These are phyloP conservation scores for Oreochromis aureus DNA, from an alignment of 2,113 vertebrate species.

Conservation along the genomic window DNA sequence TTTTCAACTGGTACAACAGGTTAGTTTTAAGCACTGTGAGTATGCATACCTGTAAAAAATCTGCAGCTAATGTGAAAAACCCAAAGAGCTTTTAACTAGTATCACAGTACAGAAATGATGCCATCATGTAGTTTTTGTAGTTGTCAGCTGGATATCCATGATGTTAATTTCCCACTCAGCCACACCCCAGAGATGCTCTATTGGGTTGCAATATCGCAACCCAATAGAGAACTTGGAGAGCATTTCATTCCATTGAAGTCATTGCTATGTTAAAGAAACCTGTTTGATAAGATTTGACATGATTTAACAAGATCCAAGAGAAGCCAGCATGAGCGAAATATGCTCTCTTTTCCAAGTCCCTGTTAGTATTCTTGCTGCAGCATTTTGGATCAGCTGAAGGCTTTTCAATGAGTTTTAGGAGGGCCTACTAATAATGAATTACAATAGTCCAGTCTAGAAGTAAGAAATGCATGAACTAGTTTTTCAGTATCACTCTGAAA, in stretches of 20 bases:
- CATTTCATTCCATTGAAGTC: not conserved
- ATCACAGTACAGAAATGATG: not conserved
- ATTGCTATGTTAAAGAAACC: not conserved
- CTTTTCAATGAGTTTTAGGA: not conserved
- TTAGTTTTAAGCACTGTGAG: slow-evolving; percentile 51
- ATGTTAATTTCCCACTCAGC: not conserved
- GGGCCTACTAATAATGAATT: not conserved
- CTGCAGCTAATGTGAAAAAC: not conserved
- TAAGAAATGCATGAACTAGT: not conserved
- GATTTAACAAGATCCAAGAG: not conserved
- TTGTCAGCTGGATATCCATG: not conserved
- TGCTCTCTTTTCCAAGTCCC: not conserved
- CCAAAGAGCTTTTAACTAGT: not conserved
- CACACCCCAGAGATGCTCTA: not conserved
- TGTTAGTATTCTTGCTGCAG: not conserved
- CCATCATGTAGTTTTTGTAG: not conserved
- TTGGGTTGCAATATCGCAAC: not conserved
- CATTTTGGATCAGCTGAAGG: not conserved
- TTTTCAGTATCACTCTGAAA: not conserved
- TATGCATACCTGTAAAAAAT: not conserved
- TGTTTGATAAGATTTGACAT: not conserved
- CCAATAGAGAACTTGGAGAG: not conserved
- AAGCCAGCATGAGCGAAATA: not conserved
- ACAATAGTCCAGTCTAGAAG: not conserved
- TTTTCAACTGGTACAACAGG: slow-evolving; percentile 99